Base-by-base conservation (phyloP, 2,113 vertebrate species). In the Mirounga angustirostris region DNA sequence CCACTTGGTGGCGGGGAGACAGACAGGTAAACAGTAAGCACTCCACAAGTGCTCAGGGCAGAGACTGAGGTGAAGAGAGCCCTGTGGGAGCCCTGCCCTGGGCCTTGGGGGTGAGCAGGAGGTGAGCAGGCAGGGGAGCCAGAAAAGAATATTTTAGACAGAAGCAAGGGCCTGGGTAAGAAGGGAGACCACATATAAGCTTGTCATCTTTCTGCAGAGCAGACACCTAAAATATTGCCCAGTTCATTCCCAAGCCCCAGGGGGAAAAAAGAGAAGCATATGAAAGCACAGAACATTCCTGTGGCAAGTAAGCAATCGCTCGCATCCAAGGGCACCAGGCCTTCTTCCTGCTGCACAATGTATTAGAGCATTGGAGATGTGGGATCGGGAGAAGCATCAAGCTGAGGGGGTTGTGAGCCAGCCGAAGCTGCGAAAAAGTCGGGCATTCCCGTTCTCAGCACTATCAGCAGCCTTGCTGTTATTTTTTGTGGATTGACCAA, bases 241-340 rank as follows among this genome's bases (percentile, higher is more conserved):
- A 28, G 36, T 76, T 83, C 63, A n/a, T 40, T 58, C 56, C 24
- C 33, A 89, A 71, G 46, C 65, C 59, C 7, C 4, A 5, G 65
- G 7, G 10, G 11, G 8, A 13, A 52, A 21, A 50, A 2, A 19
- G 71, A 2, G 59, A 67, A 87, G n/a, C 43, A 3, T 50, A 16
- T 24, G 61, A 50, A 92, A 96, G 90, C 71, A 56, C 14, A 67
- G 90, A n/a, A 21, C 61, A 56, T 89, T 86, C 89, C 79, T 43
- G 65, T 43, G 82, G 91, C 81, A 69, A 74, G 58, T 50, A 52
- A 95, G 76, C 76, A 28, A 7, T 88, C 0, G 0, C 52, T 73
- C 40, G 7, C 56, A 24, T 91, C 69, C 50, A 58, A 87, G 50
- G 84, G 58, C 89, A n/a, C 13, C 50, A 14, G 79, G 82, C 82